Conservation (phyloP, 2,113 vertebrate genomes). For the Oxyruncus cristatus region DNA sequence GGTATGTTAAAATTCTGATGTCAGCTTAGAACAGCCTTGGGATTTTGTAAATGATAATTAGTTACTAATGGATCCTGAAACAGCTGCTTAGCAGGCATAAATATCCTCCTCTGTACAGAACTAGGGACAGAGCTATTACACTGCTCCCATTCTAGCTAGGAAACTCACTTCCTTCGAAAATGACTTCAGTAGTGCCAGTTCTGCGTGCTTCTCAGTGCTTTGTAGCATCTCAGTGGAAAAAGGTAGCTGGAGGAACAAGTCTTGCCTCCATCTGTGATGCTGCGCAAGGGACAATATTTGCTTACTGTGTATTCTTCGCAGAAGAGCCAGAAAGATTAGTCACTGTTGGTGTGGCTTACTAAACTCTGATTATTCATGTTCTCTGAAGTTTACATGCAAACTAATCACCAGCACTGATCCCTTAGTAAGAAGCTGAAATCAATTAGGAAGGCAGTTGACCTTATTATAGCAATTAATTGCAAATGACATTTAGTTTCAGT, state of each 20-base stretch:
- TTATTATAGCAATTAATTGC: constrained; percentile 8
- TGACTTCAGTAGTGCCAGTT: background rate
- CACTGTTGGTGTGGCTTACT: background rate
- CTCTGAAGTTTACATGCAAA: background rate
- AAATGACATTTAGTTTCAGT: background rate
- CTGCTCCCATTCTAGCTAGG: background rate
- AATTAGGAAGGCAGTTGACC: constrained; percentile 1
- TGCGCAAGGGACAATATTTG: background rate
- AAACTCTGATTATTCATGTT: background rate
- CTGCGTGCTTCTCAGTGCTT: background rate
- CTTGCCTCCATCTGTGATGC: background rate
- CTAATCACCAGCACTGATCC: background rate
- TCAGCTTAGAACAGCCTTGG: background rate
- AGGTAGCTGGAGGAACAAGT: background rate
- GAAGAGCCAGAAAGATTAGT: constrained; percentile 4
- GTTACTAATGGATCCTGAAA: background rate
- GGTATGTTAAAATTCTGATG: background rate
- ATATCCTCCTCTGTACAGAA: background rate
- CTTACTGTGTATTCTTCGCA: background rate
- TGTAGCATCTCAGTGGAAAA: background rate
- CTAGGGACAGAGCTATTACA: background rate
- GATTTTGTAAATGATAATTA: background rate
- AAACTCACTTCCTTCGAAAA: background rate
- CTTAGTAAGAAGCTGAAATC: constrained; percentile 5
- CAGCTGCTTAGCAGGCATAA: background rate